phyloP scores from a whole-genome alignment of 2,113 vertebrate genomes.

The Vulpes lagopus region DNA sequence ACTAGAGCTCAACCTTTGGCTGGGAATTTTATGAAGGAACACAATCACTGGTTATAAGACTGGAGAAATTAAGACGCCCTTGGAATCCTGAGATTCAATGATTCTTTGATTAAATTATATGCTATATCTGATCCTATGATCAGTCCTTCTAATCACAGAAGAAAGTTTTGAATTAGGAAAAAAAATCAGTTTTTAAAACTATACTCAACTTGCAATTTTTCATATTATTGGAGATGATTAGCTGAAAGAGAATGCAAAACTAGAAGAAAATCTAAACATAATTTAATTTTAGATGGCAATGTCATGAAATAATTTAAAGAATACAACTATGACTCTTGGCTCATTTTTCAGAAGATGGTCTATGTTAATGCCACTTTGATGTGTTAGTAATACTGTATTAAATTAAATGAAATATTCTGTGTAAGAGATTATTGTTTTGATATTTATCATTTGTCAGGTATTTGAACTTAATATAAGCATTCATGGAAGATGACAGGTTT shows the following conservation, averaged over 20 bases:
- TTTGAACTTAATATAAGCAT: slow-evolving; percentile 47
- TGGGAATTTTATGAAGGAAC: slow-evolving; percentile 45
- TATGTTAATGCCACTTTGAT: background rate
- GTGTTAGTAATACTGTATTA: slow-evolving; percentile 25
- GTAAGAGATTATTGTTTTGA: slow-evolving; percentile 63
- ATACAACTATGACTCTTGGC: background rate
- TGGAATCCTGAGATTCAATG: background rate
- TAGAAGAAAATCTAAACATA: slow-evolving; percentile 34
- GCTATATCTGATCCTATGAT: slow-evolving; percentile 8
- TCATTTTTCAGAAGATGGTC: slow-evolving; percentile 56
- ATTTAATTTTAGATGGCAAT: slow-evolving; percentile 61
- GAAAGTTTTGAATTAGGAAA: slow-evolving; percentile 29
- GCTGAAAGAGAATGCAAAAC: slow-evolving; percentile 52
- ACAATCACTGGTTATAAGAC: background rate
- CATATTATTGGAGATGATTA: slow-evolving; percentile 5
- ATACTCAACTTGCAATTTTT: slow-evolving; percentile 23
- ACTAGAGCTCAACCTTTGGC: slow-evolving; percentile 15
- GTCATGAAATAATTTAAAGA: slow-evolving; percentile 49
- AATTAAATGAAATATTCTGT: slow-evolving; percentile 25
- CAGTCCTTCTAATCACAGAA: background rate
- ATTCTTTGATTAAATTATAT: slow-evolving; percentile 7
- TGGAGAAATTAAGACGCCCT: slow-evolving; percentile 12
- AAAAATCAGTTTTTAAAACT: slow-evolving; percentile 47
- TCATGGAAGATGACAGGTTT: slow-evolving; percentile 13
- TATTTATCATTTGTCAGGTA: slow-evolving; percentile 48